Evolutionary conservation across 2,113 vertebrate species (phyloP), one percentile per base, ranked within the genome.

Genomic region (Eolophus roseicapilla): DNA sequence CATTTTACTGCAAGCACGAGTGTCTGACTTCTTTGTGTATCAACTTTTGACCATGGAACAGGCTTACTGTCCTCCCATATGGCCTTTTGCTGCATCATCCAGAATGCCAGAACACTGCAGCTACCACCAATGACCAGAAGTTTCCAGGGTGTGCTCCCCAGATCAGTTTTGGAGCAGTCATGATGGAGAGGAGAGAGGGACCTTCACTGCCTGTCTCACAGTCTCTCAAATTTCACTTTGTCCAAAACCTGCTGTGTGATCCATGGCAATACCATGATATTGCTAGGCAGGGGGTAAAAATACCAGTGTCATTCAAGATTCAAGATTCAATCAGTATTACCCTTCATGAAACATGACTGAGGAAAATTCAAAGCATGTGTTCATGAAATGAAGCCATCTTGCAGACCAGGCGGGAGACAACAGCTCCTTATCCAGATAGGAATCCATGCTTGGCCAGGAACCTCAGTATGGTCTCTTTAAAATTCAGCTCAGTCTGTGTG

Each of bases 31-130:
- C n/a, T 69, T 16, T 39, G 33, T 31, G 33, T 28, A 11, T n/a
- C 0, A 2, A 39, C 5, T 71, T 76, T 47, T 46, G 23, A 21
- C 9, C 27, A 31, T 3, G 10, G 14, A 60, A 33, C 2, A 9
- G 44, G 13, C 7, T 60, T 57, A 5, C 46, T 83, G 24, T 50
- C 20, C n/a, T 74, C 27, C 18, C 19, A 77, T 10, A 0, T 17
- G 27, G 11, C 10, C 27, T 85, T 93, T 64, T 76, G 18, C 47
- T 81, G 41, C 43, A n/a, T 50, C 63, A 37, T 21, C 7, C 0
- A 0, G 41, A 60, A 53, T 46, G 11, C 12, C 41, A 67, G 75
- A 39, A 47, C 20, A 37, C 9, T 76, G 49, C 37, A 80, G 25
- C 14, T 39, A 43, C 55, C 20, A 62, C 37, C 69, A 75, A 12